A percentile compares a stretch with the other conserved stretches of the same genome.
Conservation (phyloP, 2,113 vertebrate genomes). For the Oriolus oriolus region DNA sequence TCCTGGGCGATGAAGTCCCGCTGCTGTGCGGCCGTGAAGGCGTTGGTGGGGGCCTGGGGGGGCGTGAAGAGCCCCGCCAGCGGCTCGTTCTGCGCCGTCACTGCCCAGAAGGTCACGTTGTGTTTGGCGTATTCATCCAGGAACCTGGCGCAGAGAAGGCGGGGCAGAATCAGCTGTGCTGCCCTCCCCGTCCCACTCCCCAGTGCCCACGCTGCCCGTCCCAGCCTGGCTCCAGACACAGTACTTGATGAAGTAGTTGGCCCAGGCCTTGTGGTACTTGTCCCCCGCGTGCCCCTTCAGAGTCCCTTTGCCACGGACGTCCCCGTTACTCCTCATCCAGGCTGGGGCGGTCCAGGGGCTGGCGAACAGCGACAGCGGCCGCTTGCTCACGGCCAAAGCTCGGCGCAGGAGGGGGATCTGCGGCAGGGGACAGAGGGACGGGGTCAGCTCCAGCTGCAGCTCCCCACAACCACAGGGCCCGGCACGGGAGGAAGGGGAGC, state of each 20-base stretch:
- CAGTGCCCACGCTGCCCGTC: accelerated
- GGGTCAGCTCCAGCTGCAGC: neutral
- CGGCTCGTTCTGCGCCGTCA: constrained; percentile 89
- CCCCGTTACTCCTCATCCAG: constrained; percentile 87
- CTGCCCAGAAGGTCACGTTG: constrained; percentile 88
- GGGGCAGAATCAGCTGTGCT: accelerated
- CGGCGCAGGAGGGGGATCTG: constrained; percentile 89
- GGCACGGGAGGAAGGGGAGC: neutral
- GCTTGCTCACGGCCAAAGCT: constrained; percentile 72
- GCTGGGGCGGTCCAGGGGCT: constrained; percentile 90
- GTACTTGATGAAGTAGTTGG: constrained; percentile 86
- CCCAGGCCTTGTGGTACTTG: constrained; percentile 87
- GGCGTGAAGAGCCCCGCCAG: constrained; percentile 77
- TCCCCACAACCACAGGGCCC: neutral
- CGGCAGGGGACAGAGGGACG: neutral
- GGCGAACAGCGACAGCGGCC: constrained; percentile 75
- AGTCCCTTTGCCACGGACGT: constrained; percentile 81
- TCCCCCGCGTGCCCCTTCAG: constrained; percentile 86
- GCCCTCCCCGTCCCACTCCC: accelerated
- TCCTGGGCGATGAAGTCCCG: constrained; percentile 85
- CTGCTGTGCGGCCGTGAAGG: constrained; percentile 84
- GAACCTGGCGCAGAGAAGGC: constrained; percentile 70
- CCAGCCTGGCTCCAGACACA: neutral
- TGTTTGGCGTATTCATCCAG: constrained; percentile 85
- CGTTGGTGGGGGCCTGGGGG: constrained; percentile 78